Evolutionary conservation across 2,113 vertebrate genomes (phyloP), one percentile per base, ranked within the genome.

Genomic region (Gymnocephalus cernua): DNA sequence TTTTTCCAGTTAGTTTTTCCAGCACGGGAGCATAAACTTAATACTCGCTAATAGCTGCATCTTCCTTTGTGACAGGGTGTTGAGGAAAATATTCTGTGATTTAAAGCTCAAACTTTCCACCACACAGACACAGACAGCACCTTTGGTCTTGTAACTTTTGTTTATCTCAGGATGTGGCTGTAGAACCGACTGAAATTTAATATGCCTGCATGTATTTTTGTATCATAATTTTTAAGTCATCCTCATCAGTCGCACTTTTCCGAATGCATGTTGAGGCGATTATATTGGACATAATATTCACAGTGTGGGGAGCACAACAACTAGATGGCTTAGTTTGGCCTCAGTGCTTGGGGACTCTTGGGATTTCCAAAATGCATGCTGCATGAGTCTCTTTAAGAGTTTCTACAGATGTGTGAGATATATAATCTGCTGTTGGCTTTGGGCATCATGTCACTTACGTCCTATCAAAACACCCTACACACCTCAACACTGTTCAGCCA

Each of bases 361-460:
- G 82, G 80, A 82, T 74, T 79, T 81, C 74, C 70, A 71, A 80
- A 86, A 51, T 48, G 45, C 76, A 67, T 29, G 54, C 59, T 83
- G 68, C 59, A 18, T 75, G 84, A 77, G 78, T 35, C 54, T 53
- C 58, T 80, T 25, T 80, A 81, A 90, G 54, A 67, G 79, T 32
- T 94, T 89, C 80, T 69, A 57, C 90, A 93, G 88, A 92, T 92
- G 91, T 89, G 81, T 77, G 77, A 84, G 80, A 89, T 65, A 85
- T 80, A 81, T 86, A 87, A 90, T 90, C 83, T 18, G 1, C 48
- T 51, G 59, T 61, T 83, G 77, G 84, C 82, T 88, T 79, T 47
- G 75, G 77, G 89, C 87, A 88, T 84, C 57, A 73, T 93, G 86
- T 89, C 89, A 83, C 70, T 82, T 78, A 79, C 81, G 71, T 87